Evolutionary conservation across 2,888 invertebrate species (phyloP), one percentile per base, ranked within the genome.

Genomic region (Caenorhabditis angaria): DNA sequence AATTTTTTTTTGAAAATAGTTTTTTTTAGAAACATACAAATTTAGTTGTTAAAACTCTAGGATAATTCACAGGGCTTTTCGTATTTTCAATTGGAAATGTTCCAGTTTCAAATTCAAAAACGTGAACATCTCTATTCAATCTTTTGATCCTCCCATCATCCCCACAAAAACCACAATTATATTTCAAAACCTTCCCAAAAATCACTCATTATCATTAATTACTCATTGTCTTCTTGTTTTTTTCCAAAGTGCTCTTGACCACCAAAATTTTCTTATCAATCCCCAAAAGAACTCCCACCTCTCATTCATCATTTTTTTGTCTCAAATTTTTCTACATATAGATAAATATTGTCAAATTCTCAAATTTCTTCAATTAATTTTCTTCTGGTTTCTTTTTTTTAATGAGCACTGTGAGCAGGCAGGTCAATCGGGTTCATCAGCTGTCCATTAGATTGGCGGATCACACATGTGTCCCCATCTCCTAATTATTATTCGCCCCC

Each of bases 391-490:
- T n/a, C n/a, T n/a, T n/a, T n/a, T n/a, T n/a, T n/a, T n/a, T n/a
- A n/a, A n/a, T n/a, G n/a, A n/a, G n/a, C n/a, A n/a, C n/a, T 32
- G 28, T 61, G 27, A 27, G 32, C 47, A 3, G 25, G 41, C 28
- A 22, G 70, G 70, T 54, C 65, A 59, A 22, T 2, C 41, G 58
- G 56, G 70, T 70, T 70, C 70, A 65, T 70, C 70, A 70, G 65
- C 70, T 70, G 70, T 62, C 70, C 27, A 24, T 22, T 54, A 65
- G 55, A 50, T 55, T 65, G 60, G 58, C 62, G 27, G 51, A 58
- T 51, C n/a, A 41, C 32, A 22, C 62, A 59, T 58, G 55, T 65
- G 65, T 41, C 60, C 50, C 47, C n/a, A n/a, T 41, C 18, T 41
- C 65, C 61, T 70, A 70, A 70, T 70, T 70, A 65, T 65, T 50